phyloP scores from a whole-genome alignment of 2,888 invertebrate species.

The Ligdia adustata region DNA sequence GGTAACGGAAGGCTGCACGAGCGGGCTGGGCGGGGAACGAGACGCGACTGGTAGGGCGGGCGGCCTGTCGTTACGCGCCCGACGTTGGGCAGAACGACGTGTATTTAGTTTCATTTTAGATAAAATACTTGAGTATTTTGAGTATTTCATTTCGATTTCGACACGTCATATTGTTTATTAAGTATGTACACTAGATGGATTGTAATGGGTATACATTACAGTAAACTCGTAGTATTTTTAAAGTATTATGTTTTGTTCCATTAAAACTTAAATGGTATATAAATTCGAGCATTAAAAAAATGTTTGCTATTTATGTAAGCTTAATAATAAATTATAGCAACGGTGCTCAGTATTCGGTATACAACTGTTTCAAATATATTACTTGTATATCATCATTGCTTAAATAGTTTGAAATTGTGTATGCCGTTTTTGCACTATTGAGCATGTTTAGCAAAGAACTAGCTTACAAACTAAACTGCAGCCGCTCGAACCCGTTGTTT shows the following conservation, averaged over 20 bases:
- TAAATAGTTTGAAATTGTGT: too few relatives aligned
- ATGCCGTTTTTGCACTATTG: constrained; percentile 9
- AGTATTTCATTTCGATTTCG: neutral
- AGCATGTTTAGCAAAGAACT: constrained; percentile 15
- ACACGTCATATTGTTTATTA: neutral
- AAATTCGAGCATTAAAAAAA: neutral
- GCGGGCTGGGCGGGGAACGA: constrained; percentile 14
- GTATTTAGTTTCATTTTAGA: constrained; percentile 4
- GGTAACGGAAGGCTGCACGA: constrained; percentile 13
- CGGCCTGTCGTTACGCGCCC: constrained; percentile 22
- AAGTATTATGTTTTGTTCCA: neutral
- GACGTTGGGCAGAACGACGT: constrained; percentile 1
- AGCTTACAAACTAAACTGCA: constrained; percentile 2
- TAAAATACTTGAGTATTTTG: neutral
- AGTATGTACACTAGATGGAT: too few relatives aligned
- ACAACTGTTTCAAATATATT: too few relatives aligned
- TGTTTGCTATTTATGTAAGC: too few relatives aligned
- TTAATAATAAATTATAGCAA: too few relatives aligned
- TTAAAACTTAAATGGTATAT: neutral
- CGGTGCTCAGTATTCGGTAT: neutral
- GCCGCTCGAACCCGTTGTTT: constrained; percentile 7
- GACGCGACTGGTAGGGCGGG: constrained; percentile 23
- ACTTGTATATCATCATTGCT: too few relatives aligned
- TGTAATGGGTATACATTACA: too few relatives aligned
- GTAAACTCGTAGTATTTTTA: neutral